Base-by-base conservation (phyloP, 2,113 vertebrate genomes). In the Hipposideros armiger region DNA sequence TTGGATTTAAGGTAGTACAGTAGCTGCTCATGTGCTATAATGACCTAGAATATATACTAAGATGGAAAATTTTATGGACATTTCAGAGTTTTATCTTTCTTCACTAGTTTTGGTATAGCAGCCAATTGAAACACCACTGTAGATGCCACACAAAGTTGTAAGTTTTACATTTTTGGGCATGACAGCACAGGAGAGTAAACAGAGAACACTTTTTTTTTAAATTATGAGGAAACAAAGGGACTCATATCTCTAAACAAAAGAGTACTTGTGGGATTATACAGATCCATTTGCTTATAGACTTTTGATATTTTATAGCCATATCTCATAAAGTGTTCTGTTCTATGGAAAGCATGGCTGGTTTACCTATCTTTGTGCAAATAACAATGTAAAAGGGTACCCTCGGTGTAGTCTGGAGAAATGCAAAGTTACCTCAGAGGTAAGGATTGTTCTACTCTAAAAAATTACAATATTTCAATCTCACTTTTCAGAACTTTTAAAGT, bases 401-500 rank as follows among this genome's bases (percentile, higher is more conserved):
- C 8, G 83, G 77, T 80, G n/a, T 36, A 67, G 10, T 67, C 40
- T 87, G 11, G 10, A 17, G 15, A 91, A 90, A 89, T n/a, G 4
- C 9, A 69, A 52, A 62, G 2, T 82, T 62, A 77, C 5, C 10
- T 67, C 24, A 84, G 42, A 78, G 2, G 30, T 24, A 26, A 95
- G 26, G 2, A 36, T 36, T 58, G 66, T 94, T 84, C 69, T 85
- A 78, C 67, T 91, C 8, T 54, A 62, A 76, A 76, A 69, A 95
- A 62, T 72, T 10, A 20, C 24, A 66, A 28, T 32, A 20, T 7
- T 42, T 2, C 50, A 84, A 70, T 56, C 22, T 87, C 3, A 93
- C 19, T 92, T 81, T 60, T 40, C 36, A 92, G 32, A 96, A 92
- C 82, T 91, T 95, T 94, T 78, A n/a, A 95, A 91, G 36, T 76